Percentiles rank a stretch among this genome's conserved stretches.
Conservation (phyloP, 2,888 invertebrate species). For the Volucella bombylans region DNA sequence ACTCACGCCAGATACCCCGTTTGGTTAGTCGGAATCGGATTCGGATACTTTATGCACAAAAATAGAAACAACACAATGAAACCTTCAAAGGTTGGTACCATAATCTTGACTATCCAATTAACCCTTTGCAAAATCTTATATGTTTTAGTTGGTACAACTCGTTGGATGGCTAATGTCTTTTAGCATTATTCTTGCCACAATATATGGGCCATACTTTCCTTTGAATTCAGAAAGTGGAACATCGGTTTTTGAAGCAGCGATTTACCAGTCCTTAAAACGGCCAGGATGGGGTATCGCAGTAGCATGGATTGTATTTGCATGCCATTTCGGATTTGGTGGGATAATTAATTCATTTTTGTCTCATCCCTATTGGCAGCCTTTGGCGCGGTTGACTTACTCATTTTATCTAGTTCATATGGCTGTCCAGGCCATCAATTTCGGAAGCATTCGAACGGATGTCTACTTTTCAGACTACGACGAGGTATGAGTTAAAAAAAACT, state of each 20-base stretch:
- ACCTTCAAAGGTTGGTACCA: no score
- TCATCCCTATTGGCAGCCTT: slow-evolving; percentile 72
- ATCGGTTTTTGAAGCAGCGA: slow-evolving; percentile 49
- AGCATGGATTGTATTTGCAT: slow-evolving; percentile 74
- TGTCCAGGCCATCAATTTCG: slow-evolving; percentile 54
- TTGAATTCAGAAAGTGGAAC: neutral
- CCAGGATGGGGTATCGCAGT: slow-evolving; percentile 66
- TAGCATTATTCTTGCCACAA: slow-evolving; percentile 24
- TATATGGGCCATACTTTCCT: slow-evolving; percentile 54
- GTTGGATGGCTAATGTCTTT: slow-evolving; percentile 42
- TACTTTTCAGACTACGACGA: slow-evolving; percentile 57
- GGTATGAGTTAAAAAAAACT: slow-evolving; percentile 57
- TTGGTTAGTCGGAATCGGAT: slow-evolving; percentile 78
- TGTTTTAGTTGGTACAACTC: no score
- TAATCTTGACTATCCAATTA: no score
- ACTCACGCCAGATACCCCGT: slow-evolving; percentile 45
- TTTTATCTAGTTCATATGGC: slow-evolving; percentile 72
- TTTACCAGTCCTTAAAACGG: slow-evolving; percentile 66
- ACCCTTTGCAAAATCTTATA: no score
- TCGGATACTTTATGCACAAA: slow-evolving; percentile 77
- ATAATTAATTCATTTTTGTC: slow-evolving; percentile 71
- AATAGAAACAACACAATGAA: slow-evolving; percentile 70
- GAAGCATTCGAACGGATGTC: slow-evolving; percentile 34
- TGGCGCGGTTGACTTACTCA: slow-evolving; percentile 70
- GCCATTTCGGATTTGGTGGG: slow-evolving; percentile 74